Percentiles rank a stretch among this genome's conserved stretches.
Evolutionary conservation across 1,140 invertebrate species (phyloP).

Genomic region (Ladona fulva): DNA sequence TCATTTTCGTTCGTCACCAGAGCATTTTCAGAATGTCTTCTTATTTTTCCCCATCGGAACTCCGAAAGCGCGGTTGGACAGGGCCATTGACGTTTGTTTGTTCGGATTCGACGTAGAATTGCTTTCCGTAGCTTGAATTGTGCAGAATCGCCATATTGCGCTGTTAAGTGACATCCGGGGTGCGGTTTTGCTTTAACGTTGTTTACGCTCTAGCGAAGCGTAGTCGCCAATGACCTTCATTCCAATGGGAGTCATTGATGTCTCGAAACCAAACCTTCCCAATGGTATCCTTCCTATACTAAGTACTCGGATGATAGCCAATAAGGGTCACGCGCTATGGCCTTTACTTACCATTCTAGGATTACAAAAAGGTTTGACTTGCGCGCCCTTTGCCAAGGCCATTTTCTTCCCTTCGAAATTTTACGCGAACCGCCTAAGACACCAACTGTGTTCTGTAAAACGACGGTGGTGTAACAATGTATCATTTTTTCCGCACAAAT

Average conservation of each 20-base stretch:
- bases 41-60: neutral
- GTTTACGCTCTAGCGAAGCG: neutral
- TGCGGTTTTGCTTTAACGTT: slow-evolving; percentile 2
- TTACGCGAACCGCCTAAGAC: too few species aligned
- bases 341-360: neutral
- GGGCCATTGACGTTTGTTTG: neutral
- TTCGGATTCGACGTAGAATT: neutral
- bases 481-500: too few species aligned
- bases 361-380: too few species aligned
- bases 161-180: slow-evolving; percentile 1
- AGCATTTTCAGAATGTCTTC: neutral
- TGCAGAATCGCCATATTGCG: neutral
- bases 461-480: too few species aligned
- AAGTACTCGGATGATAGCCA: slow-evolving; percentile 4
- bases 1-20: too few species aligned
- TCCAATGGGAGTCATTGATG: neutral
- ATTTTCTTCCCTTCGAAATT: too few species aligned
- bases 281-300: neutral
- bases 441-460: too few species aligned
- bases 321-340: neutral
- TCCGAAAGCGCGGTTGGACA: neutral
- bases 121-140: neutral
- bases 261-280: neutral
- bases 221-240: neutral
- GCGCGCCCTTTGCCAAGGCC: too few species aligned